These are phyloP conservation scores for Lepus americanus DNA, from an alignment of 2,113 vertebrate genomes.

Conservation along the genomic window DNA sequence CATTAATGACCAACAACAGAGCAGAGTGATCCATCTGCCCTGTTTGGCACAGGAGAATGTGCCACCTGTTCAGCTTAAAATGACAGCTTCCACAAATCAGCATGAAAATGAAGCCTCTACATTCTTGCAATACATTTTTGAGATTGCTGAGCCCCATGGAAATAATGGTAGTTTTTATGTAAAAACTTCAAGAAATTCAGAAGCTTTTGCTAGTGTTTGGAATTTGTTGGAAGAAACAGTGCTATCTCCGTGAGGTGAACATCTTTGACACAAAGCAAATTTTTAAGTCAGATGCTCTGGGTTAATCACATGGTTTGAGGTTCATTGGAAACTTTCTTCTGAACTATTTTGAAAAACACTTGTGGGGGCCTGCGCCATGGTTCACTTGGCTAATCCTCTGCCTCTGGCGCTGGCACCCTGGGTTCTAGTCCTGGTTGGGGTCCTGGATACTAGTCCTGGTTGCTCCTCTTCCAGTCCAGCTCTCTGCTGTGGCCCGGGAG, in stretches of 20 bases:
- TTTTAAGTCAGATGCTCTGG: conserved; percentile 11
- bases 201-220: conserved; percentile 38
- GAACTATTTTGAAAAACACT: neutral
- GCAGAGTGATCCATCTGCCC: conserved; percentile 70
- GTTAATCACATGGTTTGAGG: conserved; percentile 26
- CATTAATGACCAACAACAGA: conserved; percentile 71
- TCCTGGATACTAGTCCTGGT: too few species aligned
- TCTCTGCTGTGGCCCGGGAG: too few species aligned
- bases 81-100: neutral
- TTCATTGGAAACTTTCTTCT: neutral
- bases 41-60: conserved; percentile 61
- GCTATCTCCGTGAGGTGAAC: conserved; percentile 17
- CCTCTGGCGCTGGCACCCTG: too few species aligned
- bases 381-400: too few species aligned
- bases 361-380: neutral
- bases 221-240: neutral
- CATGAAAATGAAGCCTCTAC: conserved; percentile 14
- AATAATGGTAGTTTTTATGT: conserved; percentile 42
- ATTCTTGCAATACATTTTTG: neutral
- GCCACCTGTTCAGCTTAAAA: conserved; percentile 74
- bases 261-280: conserved; percentile 30
- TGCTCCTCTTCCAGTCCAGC: too few species aligned
- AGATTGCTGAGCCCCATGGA: neutral
- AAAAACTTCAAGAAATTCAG: conserved; percentile 41
- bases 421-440: too few species aligned